Conservation (phyloP, 2,797 vertebrate genomes). For the Glossophaga mutica region DNA sequence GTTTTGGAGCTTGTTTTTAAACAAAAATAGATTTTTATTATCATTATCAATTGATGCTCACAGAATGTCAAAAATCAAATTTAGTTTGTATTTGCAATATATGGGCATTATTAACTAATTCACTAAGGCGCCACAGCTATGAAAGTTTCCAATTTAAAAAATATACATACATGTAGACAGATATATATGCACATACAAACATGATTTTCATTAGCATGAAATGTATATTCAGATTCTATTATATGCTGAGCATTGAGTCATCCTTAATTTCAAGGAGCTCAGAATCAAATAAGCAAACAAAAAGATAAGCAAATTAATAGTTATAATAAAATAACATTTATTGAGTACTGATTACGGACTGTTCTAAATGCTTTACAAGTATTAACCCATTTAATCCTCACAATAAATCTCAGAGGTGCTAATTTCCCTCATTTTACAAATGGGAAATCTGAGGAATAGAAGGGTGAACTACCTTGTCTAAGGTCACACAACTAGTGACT, state of each 20-base stretch:
- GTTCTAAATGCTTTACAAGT: neutral
- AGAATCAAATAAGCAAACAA: conserved; percentile 15
- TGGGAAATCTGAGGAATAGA: neutral
- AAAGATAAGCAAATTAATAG: neutral
- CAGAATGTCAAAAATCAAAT: conserved; percentile 21
- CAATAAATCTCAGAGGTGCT: neutral
- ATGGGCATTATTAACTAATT: conserved; percentile 5
- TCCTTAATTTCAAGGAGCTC: conserved; percentile 7
- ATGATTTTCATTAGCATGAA: conserved; percentile 19
- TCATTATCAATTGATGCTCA: conserved; percentile 20
- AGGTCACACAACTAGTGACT: neutral
- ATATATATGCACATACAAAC: neutral
- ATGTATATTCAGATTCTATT: neutral
- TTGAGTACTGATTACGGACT: neutral
- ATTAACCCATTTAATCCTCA: neutral
- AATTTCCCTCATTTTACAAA: neutral
- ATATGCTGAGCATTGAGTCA: neutral
- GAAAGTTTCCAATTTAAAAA: conserved; percentile 3
- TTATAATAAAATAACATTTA: neutral
- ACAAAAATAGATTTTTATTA: conserved; percentile 45
- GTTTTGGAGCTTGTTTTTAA: conserved; percentile 23
- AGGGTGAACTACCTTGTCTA: neutral
- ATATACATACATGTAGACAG: neutral
- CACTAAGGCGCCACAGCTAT: neutral
- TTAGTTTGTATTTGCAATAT: neutral